Conservation (phyloP, 1,140 invertebrate species). For the Dermatophagoides farinae region DNA sequence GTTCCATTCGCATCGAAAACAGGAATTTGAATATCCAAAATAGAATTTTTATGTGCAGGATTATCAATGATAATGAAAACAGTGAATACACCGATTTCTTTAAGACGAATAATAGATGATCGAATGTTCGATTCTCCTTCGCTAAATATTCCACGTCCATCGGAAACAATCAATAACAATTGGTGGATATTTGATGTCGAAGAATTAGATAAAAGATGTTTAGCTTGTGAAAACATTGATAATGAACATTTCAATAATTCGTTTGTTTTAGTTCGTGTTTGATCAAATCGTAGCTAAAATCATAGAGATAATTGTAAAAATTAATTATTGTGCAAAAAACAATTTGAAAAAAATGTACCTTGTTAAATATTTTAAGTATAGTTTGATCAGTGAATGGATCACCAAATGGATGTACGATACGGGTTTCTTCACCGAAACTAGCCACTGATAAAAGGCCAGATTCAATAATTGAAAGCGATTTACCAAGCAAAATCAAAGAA, state of each 20-base stretch:
- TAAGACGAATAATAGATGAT: slow-evolving; percentile 53
- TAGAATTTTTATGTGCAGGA: slow-evolving; percentile 68
- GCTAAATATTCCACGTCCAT: slow-evolving; percentile 77
- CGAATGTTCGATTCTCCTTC: slow-evolving; percentile 58
- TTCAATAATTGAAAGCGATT: slow-evolving; percentile 75
- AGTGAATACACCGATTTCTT: slow-evolving; percentile 61
- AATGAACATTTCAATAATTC: slow-evolving; percentile 55
- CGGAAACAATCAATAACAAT: slow-evolving; percentile 73
- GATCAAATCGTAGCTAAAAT: slow-evolving; percentile 47
- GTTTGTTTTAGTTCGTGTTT: slow-evolving; percentile 55
- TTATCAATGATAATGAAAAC: slow-evolving; percentile 92
- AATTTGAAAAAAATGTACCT: slow-evolving; percentile 1
- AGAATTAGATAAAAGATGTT: neutral
- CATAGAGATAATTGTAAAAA: neutral
- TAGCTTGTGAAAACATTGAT: slow-evolving; percentile 34
- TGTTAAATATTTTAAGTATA: slow-evolving; percentile 35
- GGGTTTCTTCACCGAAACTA: slow-evolving; percentile 71
- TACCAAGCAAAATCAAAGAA: slow-evolving; percentile 71
- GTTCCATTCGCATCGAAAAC: slow-evolving; percentile 35
- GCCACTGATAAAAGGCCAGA: slow-evolving; percentile 73
- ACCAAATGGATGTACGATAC: slow-evolving; percentile 54
- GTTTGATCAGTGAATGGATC: slow-evolving; percentile 62
- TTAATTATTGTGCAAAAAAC: neutral
- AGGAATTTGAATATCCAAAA: slow-evolving; percentile 66
- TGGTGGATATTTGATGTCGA: slow-evolving; percentile 46